Evolutionary conservation across 1,140 invertebrate genomes (phyloP).

Genomic region (Ips typographus): DNA sequence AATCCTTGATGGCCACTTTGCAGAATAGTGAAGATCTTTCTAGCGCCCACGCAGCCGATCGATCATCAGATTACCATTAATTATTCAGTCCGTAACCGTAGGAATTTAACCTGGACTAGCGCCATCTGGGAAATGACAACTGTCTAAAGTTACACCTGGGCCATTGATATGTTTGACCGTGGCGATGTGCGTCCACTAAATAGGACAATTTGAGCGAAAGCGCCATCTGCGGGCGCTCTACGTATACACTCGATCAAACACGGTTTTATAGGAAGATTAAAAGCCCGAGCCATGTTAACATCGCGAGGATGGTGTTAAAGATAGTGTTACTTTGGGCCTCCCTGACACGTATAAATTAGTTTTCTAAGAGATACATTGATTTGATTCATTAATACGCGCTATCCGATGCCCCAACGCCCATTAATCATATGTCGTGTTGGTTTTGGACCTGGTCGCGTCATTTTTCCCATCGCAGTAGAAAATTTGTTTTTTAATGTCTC

Average conservation of each 20-base stretch:
- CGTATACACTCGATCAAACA: background rate
- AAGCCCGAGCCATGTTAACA: constrained; percentile 34
- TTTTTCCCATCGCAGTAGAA: no score
- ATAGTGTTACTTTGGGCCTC: constrained; percentile 32
- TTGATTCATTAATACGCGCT: constrained; percentile 37
- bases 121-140: no score
- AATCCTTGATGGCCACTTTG: background rate
- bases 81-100: background rate
- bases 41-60: constrained; percentile 21
- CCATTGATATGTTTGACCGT: background rate
- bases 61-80: constrained; percentile 27
- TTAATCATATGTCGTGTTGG: constrained; percentile 15
- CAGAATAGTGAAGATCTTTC: constrained; percentile 9
- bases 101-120: no score
- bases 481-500: no score
- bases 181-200: background rate
- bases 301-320: constrained; percentile 34
- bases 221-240: background rate
- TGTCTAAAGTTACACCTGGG: no score
- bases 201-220: background rate
- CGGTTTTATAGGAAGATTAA: constrained; percentile 29
- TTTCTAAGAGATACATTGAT: constrained; percentile 35
- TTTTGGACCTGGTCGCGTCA: background rate
- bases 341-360: constrained; percentile 37
- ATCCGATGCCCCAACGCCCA: constrained; percentile 19